Percentiles rank a stretch among this genome's conserved stretches.
Evolutionary conservation across 2,797 vertebrate genomes (phyloP).

Genomic region (Pseudochaenichthys georgianus): DNA sequence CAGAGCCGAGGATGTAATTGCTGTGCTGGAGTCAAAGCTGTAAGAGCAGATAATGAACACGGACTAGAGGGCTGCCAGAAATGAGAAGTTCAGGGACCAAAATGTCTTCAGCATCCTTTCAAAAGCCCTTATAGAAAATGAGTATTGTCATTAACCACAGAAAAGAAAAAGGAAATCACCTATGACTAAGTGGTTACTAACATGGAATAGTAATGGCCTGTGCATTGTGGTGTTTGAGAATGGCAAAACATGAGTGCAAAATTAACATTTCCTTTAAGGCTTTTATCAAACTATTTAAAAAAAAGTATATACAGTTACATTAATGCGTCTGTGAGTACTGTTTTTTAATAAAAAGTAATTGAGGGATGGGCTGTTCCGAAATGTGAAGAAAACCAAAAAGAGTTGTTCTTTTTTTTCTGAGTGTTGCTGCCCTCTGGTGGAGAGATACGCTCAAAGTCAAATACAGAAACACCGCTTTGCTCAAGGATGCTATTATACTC

Average conservation of each 20-base stretch:
- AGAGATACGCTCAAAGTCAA: constrained; percentile 17
- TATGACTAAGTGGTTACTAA: constrained; percentile 12
- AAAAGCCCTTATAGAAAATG: constrained; percentile 39
- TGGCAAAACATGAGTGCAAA: background rate
- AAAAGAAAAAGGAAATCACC: background rate
- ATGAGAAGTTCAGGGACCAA: constrained; percentile 74
- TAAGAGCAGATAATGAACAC: constrained; percentile 85
- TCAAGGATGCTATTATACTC: background rate
- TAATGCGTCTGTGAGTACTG: constrained; percentile 4
- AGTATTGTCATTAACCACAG: constrained; percentile 43
- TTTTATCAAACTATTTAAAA: constrained; percentile 9
- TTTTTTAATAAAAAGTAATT: background rate
- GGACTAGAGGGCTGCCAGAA: constrained; percentile 80
- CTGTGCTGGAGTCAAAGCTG: constrained; percentile 85
- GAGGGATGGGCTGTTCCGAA: constrained; percentile 1
- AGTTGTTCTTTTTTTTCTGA: constrained; percentile 48
- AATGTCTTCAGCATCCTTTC: constrained; percentile 57
- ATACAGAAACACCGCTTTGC: background rate
- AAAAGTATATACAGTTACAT: background rate
- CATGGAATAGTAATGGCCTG: background rate
- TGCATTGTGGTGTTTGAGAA: constrained; percentile 1
- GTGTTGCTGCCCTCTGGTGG: constrained; percentile 80
- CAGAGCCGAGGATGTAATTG: constrained; percentile 87
- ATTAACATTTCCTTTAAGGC: background rate
- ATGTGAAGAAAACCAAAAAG: constrained; percentile 5